Evolutionary conservation across 2,797 vertebrate species (phyloP).

Genomic region (Crenichthys baileyi): DNA sequence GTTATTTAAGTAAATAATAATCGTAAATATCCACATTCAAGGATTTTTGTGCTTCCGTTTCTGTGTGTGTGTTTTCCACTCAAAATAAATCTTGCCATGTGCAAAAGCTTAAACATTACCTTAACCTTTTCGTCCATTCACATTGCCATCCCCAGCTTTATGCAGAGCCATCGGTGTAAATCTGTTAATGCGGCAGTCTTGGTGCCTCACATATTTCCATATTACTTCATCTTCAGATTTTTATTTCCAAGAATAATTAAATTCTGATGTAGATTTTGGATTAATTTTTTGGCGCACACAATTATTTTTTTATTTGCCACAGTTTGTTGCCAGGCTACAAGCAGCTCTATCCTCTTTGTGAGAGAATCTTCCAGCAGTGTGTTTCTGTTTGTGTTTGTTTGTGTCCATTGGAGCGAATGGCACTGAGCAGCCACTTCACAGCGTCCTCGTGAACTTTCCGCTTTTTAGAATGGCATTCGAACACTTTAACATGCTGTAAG

Average conservation of each 20-base stretch:
- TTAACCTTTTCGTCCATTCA: neutral
- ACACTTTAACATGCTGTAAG: slow-evolving; percentile 12
- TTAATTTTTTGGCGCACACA: slow-evolving; percentile 7
- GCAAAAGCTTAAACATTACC: neutral
- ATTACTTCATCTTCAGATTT: neutral
- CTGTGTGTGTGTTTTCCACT: neutral
- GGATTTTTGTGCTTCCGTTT: neutral
- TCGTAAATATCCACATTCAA: neutral
- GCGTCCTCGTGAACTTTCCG: slow-evolving; percentile 27
- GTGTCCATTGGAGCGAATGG: slow-evolving; percentile 21
- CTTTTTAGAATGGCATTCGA: slow-evolving; percentile 39
- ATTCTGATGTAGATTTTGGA: neutral
- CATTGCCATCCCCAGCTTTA: neutral
- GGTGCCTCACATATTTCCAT: neutral
- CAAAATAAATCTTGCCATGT: neutral
- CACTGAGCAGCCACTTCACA: slow-evolving; percentile 28
- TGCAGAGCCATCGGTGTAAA: neutral
- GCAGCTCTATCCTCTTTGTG: slow-evolving; percentile 31
- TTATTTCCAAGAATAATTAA: slow-evolving; percentile 8
- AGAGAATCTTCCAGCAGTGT: slow-evolving; percentile 37
- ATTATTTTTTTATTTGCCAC: slow-evolving; percentile 15
- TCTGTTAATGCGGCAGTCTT: neutral
- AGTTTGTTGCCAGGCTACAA: slow-evolving; percentile 66
- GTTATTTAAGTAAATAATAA: too few species aligned
- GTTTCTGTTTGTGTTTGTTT: slow-evolving; percentile 52